Evolutionary conservation across 2,113 vertebrate genomes (phyloP).

Genomic region (Thryonomys swinderianus): DNA sequence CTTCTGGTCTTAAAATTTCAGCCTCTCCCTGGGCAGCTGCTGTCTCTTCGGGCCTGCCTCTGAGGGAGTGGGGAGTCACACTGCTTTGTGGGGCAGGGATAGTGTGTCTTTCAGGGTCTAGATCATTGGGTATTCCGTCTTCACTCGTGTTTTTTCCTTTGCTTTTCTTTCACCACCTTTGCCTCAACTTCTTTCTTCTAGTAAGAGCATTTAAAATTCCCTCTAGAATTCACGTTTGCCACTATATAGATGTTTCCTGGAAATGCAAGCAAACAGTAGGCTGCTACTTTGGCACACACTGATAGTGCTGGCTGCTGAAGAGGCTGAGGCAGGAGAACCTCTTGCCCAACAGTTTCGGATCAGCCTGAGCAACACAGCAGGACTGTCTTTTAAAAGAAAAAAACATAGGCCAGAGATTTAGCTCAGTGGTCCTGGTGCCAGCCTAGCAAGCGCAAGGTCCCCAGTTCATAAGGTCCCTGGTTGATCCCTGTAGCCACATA

Average conservation of each 20-base stretch:
- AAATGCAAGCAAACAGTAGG: background rate
- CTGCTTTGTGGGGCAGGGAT: background rate
- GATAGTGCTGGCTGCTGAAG: background rate
- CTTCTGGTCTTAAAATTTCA: constrained; percentile 67
- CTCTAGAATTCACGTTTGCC: constrained; percentile 39
- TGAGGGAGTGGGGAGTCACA: background rate
- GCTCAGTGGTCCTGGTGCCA: too few relatives aligned
- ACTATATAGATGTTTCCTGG: constrained; percentile 9
- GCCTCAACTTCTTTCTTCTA: background rate
- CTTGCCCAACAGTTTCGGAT: background rate
- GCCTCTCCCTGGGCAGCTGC: background rate
- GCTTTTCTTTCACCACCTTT: background rate
- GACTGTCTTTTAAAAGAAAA: background rate
- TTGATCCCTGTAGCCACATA: too few relatives aligned
- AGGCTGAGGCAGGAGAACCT: background rate
- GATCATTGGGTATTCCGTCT: background rate
- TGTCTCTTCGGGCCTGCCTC: background rate
- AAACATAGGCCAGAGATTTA: too few relatives aligned
- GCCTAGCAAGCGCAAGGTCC: too few relatives aligned
- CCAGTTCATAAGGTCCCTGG: background rate
- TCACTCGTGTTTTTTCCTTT: background rate
- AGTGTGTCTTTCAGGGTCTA: background rate
- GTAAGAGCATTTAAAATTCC: constrained; percentile 13
- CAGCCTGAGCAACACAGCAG: background rate
- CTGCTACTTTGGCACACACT: background rate